A percentile compares a stretch with the other conserved stretches of the same genome.
These are phyloP conservation scores for Ganaspis sp. DNA, from an alignment of 1,140 invertebrate genomes.

Conservation along the genomic window DNA sequence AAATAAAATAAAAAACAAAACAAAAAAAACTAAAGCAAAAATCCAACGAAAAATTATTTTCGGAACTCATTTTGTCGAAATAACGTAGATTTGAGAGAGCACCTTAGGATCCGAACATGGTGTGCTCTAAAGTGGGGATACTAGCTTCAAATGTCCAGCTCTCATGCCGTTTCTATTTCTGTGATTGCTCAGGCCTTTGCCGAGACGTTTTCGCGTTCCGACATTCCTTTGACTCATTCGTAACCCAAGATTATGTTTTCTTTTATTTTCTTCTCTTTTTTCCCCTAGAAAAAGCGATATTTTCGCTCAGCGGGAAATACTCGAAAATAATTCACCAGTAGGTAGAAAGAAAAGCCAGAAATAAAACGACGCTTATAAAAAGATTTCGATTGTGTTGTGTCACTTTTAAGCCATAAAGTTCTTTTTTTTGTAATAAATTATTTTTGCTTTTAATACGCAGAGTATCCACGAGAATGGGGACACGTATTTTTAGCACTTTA, in stretches of 20 bases:
- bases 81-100: constrained; percentile 25
- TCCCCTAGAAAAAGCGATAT: constrained; percentile 39
- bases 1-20: not conserved
- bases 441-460: too few relatives aligned
- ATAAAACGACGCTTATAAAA: too few relatives aligned
- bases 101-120: constrained; percentile 53
- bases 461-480: too few relatives aligned
- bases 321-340: not conserved
- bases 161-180: constrained; percentile 72
- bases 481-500: too few relatives aligned
- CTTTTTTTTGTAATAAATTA: too few relatives aligned
- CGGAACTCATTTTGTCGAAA: constrained; percentile 42
- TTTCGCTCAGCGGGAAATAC: not conserved
- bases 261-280: constrained; percentile 38
- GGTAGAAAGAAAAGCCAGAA: not conserved
- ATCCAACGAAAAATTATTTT: constrained; percentile 54
- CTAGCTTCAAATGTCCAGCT: constrained; percentile 74
- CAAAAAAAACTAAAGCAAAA: not conserved
- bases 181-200: constrained; percentile 55
- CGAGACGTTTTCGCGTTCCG: constrained; percentile 62
- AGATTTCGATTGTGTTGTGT: too few relatives aligned
- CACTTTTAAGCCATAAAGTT: too few relatives aligned
- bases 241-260: constrained; percentile 44
- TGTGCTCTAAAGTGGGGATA: constrained; percentile 52
- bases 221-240: constrained; percentile 61